phyloP scores from a whole-genome alignment of 2,797 vertebrate genomes.

The Parauchenoglanis ngamensis region DNA sequence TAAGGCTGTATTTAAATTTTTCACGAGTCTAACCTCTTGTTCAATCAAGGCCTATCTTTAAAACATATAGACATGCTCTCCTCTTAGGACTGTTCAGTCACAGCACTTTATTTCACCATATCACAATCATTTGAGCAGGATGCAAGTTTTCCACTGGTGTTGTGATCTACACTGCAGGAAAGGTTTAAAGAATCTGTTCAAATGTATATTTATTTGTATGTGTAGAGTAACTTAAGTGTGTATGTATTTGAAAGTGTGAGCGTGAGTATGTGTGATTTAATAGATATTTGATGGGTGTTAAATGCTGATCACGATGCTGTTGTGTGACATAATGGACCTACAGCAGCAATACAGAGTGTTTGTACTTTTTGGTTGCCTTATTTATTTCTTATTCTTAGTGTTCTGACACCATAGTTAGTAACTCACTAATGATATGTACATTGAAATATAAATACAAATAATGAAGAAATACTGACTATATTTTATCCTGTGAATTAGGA shows the following conservation, averaged over 20 bases:
- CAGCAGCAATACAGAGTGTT: conserved; percentile 76
- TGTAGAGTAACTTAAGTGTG: conserved; percentile 56
- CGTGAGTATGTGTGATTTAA: conserved; percentile 50
- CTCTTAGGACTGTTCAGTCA: conserved; percentile 54
- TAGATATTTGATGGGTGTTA: conserved; percentile 55
- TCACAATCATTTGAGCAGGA: conserved; percentile 65
- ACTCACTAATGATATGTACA: conserved; percentile 69
- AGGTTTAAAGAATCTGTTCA: conserved; percentile 20
- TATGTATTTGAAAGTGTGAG: conserved; percentile 55
- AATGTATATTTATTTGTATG: conserved; percentile 49
- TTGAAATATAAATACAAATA: conserved; percentile 81
- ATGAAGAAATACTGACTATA: conserved; percentile 82
- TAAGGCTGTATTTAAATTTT: neutral
- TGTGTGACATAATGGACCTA: conserved; percentile 64
- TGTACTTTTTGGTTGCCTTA: conserved; percentile 75
- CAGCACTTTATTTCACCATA: conserved; percentile 59
- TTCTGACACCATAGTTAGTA: conserved; percentile 66
- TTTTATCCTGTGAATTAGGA: conserved; percentile 77
- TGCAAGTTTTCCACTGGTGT: conserved; percentile 30
- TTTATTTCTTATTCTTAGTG: conserved; percentile 64
- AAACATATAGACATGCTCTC: conserved; percentile 35
- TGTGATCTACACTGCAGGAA: conserved; percentile 8
- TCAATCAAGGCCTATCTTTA: neutral
- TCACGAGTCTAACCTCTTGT: neutral
- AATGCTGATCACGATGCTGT: conserved; percentile 68